These are phyloP conservation scores for Petaurus breviceps DNA, from an alignment of 2,113 vertebrate genomes.

Conservation along the genomic window DNA sequence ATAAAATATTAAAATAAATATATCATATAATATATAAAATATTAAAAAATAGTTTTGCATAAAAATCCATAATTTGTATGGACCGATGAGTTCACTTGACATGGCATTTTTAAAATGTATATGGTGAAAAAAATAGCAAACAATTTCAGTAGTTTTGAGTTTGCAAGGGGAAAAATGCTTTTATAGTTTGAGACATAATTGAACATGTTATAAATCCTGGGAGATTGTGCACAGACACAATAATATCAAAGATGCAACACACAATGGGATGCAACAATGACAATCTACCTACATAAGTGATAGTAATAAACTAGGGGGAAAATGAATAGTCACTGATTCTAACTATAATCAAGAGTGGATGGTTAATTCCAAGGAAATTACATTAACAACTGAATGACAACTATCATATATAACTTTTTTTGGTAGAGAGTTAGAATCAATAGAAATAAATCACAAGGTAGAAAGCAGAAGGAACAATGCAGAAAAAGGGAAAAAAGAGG, in stretches of 20 bases:
- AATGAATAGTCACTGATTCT: constrained; percentile 50
- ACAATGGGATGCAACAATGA: not conserved
- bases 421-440: constrained; percentile 20
- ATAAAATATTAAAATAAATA: no score
- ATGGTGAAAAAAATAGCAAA: constrained; percentile 28
- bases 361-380: constrained; percentile 54
- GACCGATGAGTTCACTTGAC: not conserved
- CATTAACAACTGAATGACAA: constrained; percentile 34
- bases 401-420: constrained; percentile 2
- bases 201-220: constrained; percentile 19
- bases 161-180: not conserved
- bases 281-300: not conserved
- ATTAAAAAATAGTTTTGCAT: no score
- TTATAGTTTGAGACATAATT: constrained; percentile 57
- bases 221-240: constrained; percentile 34
- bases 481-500: not conserved
- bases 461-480: not conserved
- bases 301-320: no score
- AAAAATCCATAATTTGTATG: not conserved
- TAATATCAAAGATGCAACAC: constrained; percentile 5
- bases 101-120: constrained; percentile 23
- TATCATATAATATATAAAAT: no score
- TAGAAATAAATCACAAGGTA: constrained; percentile 38
- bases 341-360: constrained; percentile 28
- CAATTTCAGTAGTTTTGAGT: constrained; percentile 17